phyloP scores from a whole-genome alignment of 2,113 vertebrate species.

The Rostratula benghalensis region DNA sequence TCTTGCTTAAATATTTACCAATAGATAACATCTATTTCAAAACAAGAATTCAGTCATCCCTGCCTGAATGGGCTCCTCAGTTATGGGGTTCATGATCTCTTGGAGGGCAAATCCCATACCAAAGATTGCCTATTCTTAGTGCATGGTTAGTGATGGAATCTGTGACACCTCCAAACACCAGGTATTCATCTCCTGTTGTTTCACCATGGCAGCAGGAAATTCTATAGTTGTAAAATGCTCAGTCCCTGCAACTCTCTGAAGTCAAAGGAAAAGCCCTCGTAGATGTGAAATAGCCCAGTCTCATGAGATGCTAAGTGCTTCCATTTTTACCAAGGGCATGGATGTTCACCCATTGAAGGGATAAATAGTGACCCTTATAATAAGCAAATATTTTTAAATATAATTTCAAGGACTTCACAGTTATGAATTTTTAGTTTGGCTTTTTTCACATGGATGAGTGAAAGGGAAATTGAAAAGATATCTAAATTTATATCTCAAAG shows the following conservation, averaged over 20 bases:
- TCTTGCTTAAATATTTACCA: background rate
- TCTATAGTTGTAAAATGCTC: background rate
- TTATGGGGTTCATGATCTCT: constrained; percentile 76
- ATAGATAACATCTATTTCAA: background rate
- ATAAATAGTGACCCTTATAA: background rate
- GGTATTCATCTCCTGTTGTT: constrained; percentile 79
- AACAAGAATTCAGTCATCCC: background rate
- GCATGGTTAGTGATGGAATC: constrained; percentile 66
- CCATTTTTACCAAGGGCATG: background rate
- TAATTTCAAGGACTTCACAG: background rate
- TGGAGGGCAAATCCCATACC: constrained; percentile 75
- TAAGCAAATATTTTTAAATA: background rate
- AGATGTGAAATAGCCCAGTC: background rate
- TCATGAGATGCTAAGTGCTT: background rate
- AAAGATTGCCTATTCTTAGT: constrained; percentile 78
- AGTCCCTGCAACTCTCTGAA: background rate
- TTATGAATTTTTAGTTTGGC: background rate
- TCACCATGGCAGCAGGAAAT: constrained; percentile 69
- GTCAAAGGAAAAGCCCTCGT: background rate
- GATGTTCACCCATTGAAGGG: background rate
- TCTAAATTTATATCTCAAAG: background rate
- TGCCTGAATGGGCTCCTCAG: constrained; percentile 75
- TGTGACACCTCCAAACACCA: constrained; percentile 76
- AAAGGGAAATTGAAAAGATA: background rate
- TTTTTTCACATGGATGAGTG: background rate